Evolutionary conservation across 2,113 vertebrate genomes (phyloP).

Genomic region (Aleadryas rufinucha): DNA sequence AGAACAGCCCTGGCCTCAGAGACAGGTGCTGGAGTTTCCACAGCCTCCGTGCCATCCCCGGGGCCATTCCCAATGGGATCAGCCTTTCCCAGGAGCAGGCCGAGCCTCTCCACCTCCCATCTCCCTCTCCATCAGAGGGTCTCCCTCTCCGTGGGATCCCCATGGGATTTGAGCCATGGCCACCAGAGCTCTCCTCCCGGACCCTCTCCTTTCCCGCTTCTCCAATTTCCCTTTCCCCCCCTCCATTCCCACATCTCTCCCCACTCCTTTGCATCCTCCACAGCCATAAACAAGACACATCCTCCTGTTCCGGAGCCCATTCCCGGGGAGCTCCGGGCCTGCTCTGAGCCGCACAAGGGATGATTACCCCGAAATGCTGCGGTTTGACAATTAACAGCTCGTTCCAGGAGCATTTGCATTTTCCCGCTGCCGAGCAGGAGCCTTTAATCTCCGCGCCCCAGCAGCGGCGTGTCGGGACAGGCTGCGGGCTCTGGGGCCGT

Average conservation of each 20-base stretch:
- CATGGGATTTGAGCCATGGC: fast-evolving
- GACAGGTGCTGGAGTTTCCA: background rate
- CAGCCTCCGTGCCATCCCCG: fast-evolving
- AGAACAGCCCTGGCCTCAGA: background rate
- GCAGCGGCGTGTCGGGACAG: background rate
- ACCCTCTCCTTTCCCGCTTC: background rate
- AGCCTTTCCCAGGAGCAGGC: background rate
- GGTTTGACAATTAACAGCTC: background rate
- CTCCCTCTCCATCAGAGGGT: fast-evolving
- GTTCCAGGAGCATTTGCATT: background rate
- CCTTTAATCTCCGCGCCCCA: background rate
- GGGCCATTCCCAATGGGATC: background rate
- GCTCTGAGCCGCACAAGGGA: background rate
- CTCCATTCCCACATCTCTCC: background rate
- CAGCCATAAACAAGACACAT: background rate
- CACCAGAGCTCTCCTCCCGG: background rate
- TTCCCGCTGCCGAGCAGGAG: background rate
- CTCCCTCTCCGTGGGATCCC: background rate
- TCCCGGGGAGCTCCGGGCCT: background rate
- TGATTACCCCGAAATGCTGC: background rate
- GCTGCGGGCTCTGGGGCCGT: background rate
- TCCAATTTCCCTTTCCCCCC: background rate
- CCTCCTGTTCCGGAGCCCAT: background rate
- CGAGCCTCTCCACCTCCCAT: background rate
- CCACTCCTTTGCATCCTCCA: fast-evolving